Conservation (phyloP, 1,140 invertebrate species). For the Euura saliciscinereae region DNA sequence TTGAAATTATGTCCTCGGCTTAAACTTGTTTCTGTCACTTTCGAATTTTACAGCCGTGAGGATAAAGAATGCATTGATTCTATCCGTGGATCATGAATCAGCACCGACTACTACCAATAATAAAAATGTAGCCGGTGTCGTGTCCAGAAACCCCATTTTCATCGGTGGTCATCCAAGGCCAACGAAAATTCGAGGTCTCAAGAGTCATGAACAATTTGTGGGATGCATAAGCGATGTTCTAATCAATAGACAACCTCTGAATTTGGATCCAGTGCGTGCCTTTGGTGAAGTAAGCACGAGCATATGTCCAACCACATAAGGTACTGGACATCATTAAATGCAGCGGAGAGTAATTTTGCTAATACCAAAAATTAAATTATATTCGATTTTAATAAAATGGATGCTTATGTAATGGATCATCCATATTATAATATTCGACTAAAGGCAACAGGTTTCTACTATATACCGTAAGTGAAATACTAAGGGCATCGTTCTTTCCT, state of each 20-base stretch:
- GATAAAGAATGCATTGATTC: slow-evolving; percentile 79
- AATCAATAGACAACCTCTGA: slow-evolving; percentile 66
- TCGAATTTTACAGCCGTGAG: slow-evolving; percentile 74
- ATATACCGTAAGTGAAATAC: too few relatives aligned
- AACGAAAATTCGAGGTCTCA: slow-evolving; percentile 62
- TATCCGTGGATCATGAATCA: slow-evolving; percentile 80
- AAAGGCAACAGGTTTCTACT: too few relatives aligned
- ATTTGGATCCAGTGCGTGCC: slow-evolving; percentile 66
- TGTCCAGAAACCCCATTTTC: slow-evolving; percentile 86
- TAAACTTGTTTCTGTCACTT: slow-evolving; percentile 14
- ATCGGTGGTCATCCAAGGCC: slow-evolving; percentile 83
- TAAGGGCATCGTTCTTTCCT: too few relatives aligned
- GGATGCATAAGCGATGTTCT: slow-evolving; percentile 81
- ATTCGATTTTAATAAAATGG: neutral
- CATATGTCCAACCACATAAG: slow-evolving; percentile 75
- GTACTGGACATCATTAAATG: neutral
- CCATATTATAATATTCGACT: too few relatives aligned
- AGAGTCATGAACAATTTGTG: slow-evolving; percentile 72
- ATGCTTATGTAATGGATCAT: too few relatives aligned
- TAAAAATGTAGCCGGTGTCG: slow-evolving; percentile 68
- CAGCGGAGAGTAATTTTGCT: neutral
- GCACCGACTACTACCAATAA: slow-evolving; percentile 70
- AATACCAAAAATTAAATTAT: slow-evolving; percentile 5
- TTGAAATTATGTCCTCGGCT: slow-evolving; percentile 39
- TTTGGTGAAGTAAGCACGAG: slow-evolving; percentile 72